These are phyloP conservation scores for Athrips mouffetella DNA, from an alignment of 2,888 invertebrate species.

Conservation along the genomic window DNA sequence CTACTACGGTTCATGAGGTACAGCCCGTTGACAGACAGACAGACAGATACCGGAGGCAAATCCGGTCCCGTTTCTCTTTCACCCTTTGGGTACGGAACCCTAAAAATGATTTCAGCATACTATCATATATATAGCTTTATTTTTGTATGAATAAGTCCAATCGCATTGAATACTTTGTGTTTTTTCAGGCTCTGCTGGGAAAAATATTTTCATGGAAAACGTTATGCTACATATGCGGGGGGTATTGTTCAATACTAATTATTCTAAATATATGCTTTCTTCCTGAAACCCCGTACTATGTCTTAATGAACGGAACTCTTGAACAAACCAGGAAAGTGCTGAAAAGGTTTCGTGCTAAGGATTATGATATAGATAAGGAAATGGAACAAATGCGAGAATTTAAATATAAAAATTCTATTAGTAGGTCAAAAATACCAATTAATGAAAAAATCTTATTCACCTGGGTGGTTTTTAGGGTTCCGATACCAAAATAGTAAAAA, in stretches of 20 bases:
- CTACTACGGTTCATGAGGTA: too few species aligned
- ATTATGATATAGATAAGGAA: slow-evolving; percentile 41
- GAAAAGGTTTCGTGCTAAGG: slow-evolving; percentile 36
- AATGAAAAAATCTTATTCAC: too few species aligned
- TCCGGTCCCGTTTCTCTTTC: too few species aligned
- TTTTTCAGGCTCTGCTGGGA: slow-evolving; percentile 43
- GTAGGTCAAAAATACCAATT: slow-evolving; percentile 44
- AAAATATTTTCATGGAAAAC: slow-evolving; percentile 37
- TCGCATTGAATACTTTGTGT: too few species aligned
- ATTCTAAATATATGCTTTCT: slow-evolving; percentile 31
- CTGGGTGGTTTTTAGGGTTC: too few species aligned
- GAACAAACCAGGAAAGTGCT: slow-evolving; percentile 31
- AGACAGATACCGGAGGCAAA: too few species aligned
- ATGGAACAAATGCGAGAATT: slow-evolving; percentile 45
- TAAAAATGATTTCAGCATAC: too few species aligned
- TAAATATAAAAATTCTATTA: slow-evolving; percentile 47
- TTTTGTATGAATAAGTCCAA: too few species aligned
- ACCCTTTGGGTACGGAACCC: too few species aligned
- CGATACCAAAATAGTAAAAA: too few species aligned
- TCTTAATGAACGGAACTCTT: slow-evolving; percentile 33
- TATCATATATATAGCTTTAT: too few species aligned
- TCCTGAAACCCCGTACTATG: slow-evolving; percentile 53
- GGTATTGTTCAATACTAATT: slow-evolving; percentile 30
- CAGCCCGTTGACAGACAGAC: too few species aligned
- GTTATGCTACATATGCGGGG: slow-evolving; percentile 35